phyloP scores from a whole-genome alignment of 2,888 invertebrate species.

The Stictocephala bisonia region DNA sequence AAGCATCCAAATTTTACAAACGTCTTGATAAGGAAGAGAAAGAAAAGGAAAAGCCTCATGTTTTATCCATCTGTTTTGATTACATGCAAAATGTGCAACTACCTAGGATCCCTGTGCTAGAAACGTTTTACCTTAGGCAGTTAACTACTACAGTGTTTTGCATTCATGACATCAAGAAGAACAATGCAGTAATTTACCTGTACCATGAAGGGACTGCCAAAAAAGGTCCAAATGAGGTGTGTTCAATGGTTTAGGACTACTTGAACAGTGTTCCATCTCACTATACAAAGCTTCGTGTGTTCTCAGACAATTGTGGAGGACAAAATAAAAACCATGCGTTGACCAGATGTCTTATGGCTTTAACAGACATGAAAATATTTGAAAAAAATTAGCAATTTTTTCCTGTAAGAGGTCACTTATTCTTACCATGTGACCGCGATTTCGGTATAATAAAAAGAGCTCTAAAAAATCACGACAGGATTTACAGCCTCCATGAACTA shows the following conservation, averaged over 20 bases:
- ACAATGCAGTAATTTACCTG: constrained; percentile 1
- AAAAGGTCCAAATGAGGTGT: constrained; percentile 41
- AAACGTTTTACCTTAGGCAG: constrained; percentile 41
- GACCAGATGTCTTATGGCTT: neutral
- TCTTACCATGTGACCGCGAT: constrained; percentile 37
- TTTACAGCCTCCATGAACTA: too few species aligned
- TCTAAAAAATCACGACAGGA: constrained; percentile 26
- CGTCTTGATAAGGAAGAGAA: neutral
- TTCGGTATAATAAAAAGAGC: constrained; percentile 20
- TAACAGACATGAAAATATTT: constrained; percentile 2
- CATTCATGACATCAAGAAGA: constrained; percentile 25
- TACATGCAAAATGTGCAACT: constrained; percentile 44
- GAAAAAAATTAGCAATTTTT: constrained; percentile 25
- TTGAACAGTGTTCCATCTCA: neutral
- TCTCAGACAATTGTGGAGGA: constrained; percentile 16
- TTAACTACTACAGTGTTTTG: constrained; percentile 24
- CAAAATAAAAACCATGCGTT: constrained; percentile 45
- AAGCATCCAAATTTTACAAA: constrained; percentile 31
- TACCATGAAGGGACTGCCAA: constrained; percentile 33
- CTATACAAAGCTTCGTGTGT: constrained; percentile 36
- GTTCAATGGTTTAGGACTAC: constrained; percentile 27
- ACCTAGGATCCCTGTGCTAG: constrained; percentile 40
- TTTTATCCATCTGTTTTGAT: constrained; percentile 21
- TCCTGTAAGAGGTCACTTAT: constrained; percentile 21
- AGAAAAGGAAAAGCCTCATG: neutral